Base-by-base conservation (phyloP, 2,797 vertebrate genomes). In the Phyllotis vaccarum region DNA sequence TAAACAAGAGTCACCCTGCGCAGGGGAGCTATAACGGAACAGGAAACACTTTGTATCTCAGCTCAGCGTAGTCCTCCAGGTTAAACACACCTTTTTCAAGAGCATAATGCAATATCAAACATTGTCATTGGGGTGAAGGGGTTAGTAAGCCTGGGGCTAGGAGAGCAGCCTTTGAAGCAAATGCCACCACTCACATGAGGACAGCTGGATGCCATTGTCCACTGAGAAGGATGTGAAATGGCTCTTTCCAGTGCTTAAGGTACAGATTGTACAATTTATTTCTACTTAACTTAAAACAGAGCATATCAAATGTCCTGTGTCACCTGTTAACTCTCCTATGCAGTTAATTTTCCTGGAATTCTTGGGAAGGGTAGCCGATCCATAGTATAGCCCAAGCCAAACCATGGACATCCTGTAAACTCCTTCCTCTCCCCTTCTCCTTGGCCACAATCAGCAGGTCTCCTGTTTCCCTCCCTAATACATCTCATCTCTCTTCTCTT, bases 61-160 rank as follows among this genome's bases (percentile, higher is more conserved):
- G 86, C 49, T 82, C n/a, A 64, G 31, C 3, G 46, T 22, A 78
- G 82, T 86, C 58, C 64, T 76, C 79, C 80, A 66, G 31, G 54
- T 76, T 87, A 81, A 95, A 83, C 14, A 37, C 34, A 86, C 80
- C 31, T 90, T 95, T 93, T 75, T 79, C 58, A 88, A 85, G 81
- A 74, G 31, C 11, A 52, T 62, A 79, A 95, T 40, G 90, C 66
- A 90, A 66, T 52, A 82, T 46, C 60, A 75, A 81, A 9, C 12
- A 34, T 29, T 16, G 21, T 82, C 43, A 90, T 52, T 54, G 6
- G 17, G 9, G 2, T 9, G 29, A 81, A 88, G 43, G 17, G 16
- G 70, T 68, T n/a, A 5, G 46, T 56, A 74, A 93, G 49, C 74
- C 66, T 0, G 40, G 68, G 68, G 54, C 79, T 66, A 29, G 78